Base-by-base conservation (phyloP, 2,797 vertebrate species). In the Australoheros facetus region DNA sequence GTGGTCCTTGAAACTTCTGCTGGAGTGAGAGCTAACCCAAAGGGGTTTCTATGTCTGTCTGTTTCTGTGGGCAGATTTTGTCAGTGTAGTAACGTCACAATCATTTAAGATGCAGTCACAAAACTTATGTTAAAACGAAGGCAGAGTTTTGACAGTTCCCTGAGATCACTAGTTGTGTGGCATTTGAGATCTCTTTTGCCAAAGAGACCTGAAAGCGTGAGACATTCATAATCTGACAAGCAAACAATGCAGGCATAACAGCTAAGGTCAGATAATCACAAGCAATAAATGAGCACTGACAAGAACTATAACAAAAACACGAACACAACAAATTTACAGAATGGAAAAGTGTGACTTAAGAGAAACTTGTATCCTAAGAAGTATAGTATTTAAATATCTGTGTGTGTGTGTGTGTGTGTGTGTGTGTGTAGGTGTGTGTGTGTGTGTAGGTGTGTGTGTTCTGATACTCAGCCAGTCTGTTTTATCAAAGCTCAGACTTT, bases 401-500 rank as follows among this genome's bases (percentile, higher is more conserved):
- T 26, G 26, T 26, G 26, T 26, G 26, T 26, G 26, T 26, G 26
- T 26, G 26, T 26, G 26, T 26, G 26, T 23, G 23, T 23, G 23
- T 23, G 23, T 23, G 23, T 23, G 23, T 23, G 23, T 23, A n/a
- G n/a, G 23, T 30, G 14, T 56, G 55, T 57, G 13, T 58, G 45
- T 51, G 48, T 19, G 48, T 51, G 48, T 19, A 16, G 16, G 51
- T 60, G 55, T 21, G 37, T 74, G 58, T 64, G 51, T 12, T 54
- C 58, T 62, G 64, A 80, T 71, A 56, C 82, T 89, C 84, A 89
- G 45, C 51, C 66, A 84, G 87, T 87, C 85, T 87, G 79, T 91
- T 89, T 92, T 78, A 92, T 89, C 79, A 45, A 23, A 64, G 73
- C 77, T 87, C 79, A 26, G 64, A 85, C 84, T 92, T 89, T 93